Evolutionary conservation across 2,888 invertebrate species (phyloP), one percentile per base, ranked within the genome.

Genomic region (Meloe dianella): DNA sequence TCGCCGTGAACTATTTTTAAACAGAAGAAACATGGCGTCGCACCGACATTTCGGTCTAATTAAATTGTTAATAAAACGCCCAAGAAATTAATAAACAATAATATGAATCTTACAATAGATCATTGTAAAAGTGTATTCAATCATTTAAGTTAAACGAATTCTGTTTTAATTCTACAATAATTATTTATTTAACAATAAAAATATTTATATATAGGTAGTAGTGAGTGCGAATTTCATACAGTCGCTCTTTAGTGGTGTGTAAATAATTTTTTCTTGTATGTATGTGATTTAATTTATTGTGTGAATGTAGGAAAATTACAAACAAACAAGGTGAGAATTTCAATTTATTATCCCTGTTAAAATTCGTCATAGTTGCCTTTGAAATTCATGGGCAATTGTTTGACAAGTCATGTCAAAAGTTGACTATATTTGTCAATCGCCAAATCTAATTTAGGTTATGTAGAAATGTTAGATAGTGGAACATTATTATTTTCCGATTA

Each of bases 11-110:
- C 81, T 82, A 82, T 82, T 82, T 82, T 82, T 82, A 80, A 79
- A 80, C 79, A 73, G 77, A 79, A 78, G 78, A 81, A 81, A 81
- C 76, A 82, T 82, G 82, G 82, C 82, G 81, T 74, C 73, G 65
- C 69, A 73, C 71, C 74, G 73, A 75, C 73, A 75, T 76, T 78
- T 77, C 75, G 74, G 75, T 71, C 73, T 70, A 70, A 76, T 75
- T 75, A 78, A 79, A 78, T 75, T 75, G 77, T 72, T 75, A 71
- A 73, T 73, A 75, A 76, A 76, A 77, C 74, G 71, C 69, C 70
- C 63, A 70, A 70, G 41, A 62, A 62, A 72, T 67, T 74, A 63
- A 72, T 67, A 68, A 63, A 61, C 29, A 66, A 69, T 63, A 63
- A 67, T 63, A 66, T 69, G 64, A 66, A 61, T 60, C 32, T 2